Conservation (phyloP, 1,140 invertebrate genomes). For the Micrasema minimum region DNA sequence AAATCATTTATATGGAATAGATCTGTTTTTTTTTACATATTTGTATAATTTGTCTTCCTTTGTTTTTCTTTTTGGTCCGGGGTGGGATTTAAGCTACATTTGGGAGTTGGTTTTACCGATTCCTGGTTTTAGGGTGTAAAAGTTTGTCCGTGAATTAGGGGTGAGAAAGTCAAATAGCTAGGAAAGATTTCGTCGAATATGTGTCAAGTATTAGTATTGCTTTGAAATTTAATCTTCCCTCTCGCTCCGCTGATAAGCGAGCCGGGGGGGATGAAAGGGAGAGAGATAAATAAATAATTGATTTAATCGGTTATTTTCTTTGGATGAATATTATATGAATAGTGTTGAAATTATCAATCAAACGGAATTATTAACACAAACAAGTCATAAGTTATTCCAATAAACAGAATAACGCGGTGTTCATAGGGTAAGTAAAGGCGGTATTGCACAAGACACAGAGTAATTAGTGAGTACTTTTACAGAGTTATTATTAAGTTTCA, state of each 20-base stretch:
- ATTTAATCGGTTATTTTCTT: slow-evolving; percentile 17
- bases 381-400: too few species aligned
- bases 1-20: not conserved
- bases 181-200: slow-evolving; percentile 34
- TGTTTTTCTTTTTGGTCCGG: not conserved
- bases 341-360: too few species aligned
- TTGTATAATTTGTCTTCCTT: not conserved
- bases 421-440: too few species aligned
- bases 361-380: too few species aligned
- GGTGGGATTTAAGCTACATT: slow-evolving; percentile 28
- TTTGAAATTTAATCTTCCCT: slow-evolving; percentile 5
- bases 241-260: not conserved
- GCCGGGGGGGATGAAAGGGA: slow-evolving; percentile 6
- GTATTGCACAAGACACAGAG: too few species aligned
- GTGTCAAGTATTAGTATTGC: slow-evolving; percentile 37
- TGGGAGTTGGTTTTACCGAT: slow-evolving; percentile 26
- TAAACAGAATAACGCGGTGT: too few species aligned
- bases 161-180: slow-evolving; percentile 36
- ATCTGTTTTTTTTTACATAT: not conserved
- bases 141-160: slow-evolving; percentile 26
- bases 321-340: slow-evolving; percentile 21
- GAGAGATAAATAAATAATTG: too few species aligned
- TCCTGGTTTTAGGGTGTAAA: slow-evolving; percentile 31
- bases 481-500: too few species aligned
- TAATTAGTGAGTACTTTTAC: too few species aligned